Conservation (phyloP, 2,113 vertebrate species). For the Parus major region DNA sequence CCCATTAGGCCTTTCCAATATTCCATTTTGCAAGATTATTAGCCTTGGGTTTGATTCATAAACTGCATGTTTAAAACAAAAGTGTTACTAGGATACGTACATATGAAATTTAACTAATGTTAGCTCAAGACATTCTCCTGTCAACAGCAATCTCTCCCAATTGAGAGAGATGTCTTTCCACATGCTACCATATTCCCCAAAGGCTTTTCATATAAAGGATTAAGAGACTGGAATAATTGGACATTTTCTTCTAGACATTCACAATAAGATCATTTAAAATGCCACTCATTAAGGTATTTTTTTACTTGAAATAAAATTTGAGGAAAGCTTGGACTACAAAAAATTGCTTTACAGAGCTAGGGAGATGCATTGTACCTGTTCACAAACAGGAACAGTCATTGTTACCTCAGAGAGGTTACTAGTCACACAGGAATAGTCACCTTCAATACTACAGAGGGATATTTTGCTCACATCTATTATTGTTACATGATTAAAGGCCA, state of each 20-base stretch:
- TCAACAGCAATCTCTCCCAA: not conserved
- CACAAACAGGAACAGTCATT: not conserved
- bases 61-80: not conserved
- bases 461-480: not conserved
- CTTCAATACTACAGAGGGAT: not conserved
- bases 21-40: not conserved
- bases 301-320: not conserved
- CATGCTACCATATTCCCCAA: not conserved
- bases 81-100: fast-evolving
- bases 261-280: not conserved
- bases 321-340: not conserved
- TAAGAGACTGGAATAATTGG: not conserved
- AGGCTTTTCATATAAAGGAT: not conserved
- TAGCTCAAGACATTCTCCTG: not conserved
- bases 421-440: conserved; percentile 9
- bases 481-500: not conserved
- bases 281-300: not conserved
- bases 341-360: not conserved
- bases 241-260: not conserved
- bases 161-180: too few relatives aligned
- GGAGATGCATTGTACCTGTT: not conserved
- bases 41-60: not conserved
- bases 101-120: not conserved
- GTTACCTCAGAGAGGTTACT: not conserved
- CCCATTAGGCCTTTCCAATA: not conserved